Evolutionary conservation across 2,797 vertebrate species (phyloP), one percentile per base, ranked within the genome.

Genomic region (Hoplostethus atlanticus): DNA sequence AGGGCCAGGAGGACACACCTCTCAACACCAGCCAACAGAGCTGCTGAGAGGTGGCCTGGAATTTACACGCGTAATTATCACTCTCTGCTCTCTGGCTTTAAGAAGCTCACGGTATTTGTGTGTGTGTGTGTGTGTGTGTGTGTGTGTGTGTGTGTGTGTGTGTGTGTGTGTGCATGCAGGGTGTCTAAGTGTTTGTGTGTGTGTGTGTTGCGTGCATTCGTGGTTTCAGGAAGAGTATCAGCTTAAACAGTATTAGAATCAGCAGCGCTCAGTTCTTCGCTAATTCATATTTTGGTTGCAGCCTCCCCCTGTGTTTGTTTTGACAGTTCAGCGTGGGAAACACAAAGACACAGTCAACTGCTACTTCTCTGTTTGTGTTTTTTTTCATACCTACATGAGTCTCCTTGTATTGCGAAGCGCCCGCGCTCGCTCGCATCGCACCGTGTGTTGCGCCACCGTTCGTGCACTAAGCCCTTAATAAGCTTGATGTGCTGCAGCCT

Each of bases 51-150:
- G 76, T 76, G 65, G 73, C 79, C 84, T 88, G 87, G 87, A 93
- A 93, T 92, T 93, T 91, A 90, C 89, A 86, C 76, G 78, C 87
- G 83, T 91, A 92, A 90, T 91, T 92, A 91, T 93, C 90, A 85
- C 88, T 86, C 81, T 86, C 79, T 84, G 72, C 75, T 76, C 70
- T 44, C 16, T 46, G 77, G 86, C 81, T 87, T 87, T 87, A 68
- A 77, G 80, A 76, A 79, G 74, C 84, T 92, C 80, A 82, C 53
- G 53, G 71, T 71, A 5, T 38, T 48, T 52, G 48, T 65, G 0
- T n/a, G 38, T 46, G 55, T 60, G 61, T 54, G 58, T 67, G 40
- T 47, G 51, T 60, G 46, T 56, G 56, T 47, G 52, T 59, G 50
- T 71, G 67, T 91, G 74, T 71, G 79, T 6, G 47, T 46, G 21